phyloP scores from a whole-genome alignment of 2,113 vertebrate genomes.

The Sylvia atricapilla region DNA sequence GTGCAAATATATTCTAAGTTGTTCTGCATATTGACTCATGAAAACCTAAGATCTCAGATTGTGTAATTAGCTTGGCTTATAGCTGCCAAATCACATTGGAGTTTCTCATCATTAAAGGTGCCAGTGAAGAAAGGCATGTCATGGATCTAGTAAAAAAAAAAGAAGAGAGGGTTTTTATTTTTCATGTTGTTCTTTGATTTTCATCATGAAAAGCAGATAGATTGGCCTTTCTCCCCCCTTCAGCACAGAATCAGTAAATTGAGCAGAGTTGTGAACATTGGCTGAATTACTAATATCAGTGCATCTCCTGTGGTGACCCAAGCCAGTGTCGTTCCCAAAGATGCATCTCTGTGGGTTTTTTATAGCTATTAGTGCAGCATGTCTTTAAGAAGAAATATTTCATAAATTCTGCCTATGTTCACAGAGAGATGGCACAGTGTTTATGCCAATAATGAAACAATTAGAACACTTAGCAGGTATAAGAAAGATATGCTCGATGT shows the following conservation, averaged over 20 bases:
- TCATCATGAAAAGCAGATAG: constrained; percentile 16
- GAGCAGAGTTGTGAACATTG: constrained; percentile 40
- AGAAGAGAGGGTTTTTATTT: neutral
- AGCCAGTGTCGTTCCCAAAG: neutral
- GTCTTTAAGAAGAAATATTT: neutral
- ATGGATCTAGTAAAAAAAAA: neutral
- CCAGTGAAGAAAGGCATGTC: constrained; percentile 24
- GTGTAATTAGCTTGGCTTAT: constrained; percentile 53
- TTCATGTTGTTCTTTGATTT: constrained; percentile 52
- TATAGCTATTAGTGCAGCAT: neutral
- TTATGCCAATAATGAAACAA: constrained; percentile 15
- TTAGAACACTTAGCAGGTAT: neutral
- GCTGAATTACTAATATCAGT: constrained; percentile 20
- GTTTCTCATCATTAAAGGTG: constrained; percentile 19
- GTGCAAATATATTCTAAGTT: constrained; percentile 50
- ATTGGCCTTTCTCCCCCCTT: constrained; percentile 1
- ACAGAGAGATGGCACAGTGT: neutral
- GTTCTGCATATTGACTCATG: constrained; percentile 56
- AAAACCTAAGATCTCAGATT: constrained; percentile 23
- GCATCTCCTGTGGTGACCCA: neutral
- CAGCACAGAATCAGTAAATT: constrained; percentile 56
- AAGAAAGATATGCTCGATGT: neutral
- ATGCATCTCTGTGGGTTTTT: neutral
- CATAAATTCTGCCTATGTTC: neutral
- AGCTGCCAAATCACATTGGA: neutral